Base-by-base conservation (phyloP, 2,888 invertebrate species). In the Mimumesa dahlbomi region DNA sequence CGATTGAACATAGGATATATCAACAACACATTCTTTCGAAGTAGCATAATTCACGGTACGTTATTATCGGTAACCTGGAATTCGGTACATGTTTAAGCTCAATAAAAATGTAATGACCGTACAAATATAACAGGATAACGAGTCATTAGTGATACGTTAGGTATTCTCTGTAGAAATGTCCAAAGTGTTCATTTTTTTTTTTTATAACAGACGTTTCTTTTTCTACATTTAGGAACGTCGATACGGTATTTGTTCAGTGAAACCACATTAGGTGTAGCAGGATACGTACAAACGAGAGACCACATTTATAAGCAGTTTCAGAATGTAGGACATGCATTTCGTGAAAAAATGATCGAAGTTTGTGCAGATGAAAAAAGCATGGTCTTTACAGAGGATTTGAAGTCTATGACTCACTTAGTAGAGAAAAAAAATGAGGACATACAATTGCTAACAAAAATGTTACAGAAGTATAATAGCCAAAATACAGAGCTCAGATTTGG, bases 371-470 rank as follows among this genome's bases (percentile, higher is more conserved):
- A 87, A 0, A 91, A 91, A 69, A 92, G 91, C 76, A 93, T 95
- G 92, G 92, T 96, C 73, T 96, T 96, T 83, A 95, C 96, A 4
- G 96, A 96, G 90, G 96, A 96, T 89, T 90, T 96, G 9, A 96
- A 96, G 87, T 95, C 94, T 85, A 94, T 96, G 93, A 86, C 95
- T 2, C 94, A 96, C 84, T 87, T 96, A 54, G 92, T 92, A 1
- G 92, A 94, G 66, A 92, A 91, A 22, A 91, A 90, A 29, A 86
- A 90, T 2, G 87, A 90, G 7, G 95, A 96, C 85, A 75, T 95
- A 11, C 89, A 93, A 5, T 89, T 96, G 14, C 85, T 94, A 1
- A 81, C 91, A 6, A 91, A 92, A 79, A 96, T 96, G 95, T 90
- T 95, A 73, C 91, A 92, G 87, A 94, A 93, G 93, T 96, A 43